phyloP scores from a whole-genome alignment of 1,140 invertebrate genomes.

The Drosophila nannoptera region DNA sequence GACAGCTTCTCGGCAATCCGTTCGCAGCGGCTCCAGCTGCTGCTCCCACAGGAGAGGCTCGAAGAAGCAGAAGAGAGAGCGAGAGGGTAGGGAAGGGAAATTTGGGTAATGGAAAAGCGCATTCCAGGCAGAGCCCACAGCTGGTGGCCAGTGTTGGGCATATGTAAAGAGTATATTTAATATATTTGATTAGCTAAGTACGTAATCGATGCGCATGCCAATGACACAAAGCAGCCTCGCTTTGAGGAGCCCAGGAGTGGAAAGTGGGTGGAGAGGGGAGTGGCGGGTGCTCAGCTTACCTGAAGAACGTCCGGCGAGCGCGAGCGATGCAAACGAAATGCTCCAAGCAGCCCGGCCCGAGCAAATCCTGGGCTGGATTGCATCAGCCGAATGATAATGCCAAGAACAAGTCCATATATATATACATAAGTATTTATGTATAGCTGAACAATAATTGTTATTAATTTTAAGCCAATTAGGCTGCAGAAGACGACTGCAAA shows the following conservation, averaged over 20 bases:
- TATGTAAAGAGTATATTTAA: background rate
- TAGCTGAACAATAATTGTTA: slow-evolving; percentile 66
- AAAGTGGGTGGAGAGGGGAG: no score
- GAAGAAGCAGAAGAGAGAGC: no score
- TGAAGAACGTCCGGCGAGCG: no score
- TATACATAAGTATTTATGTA: slow-evolving; percentile 38
- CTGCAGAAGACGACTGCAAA: slow-evolving; percentile 30
- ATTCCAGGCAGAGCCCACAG: no score
- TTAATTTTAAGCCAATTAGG: slow-evolving; percentile 72
- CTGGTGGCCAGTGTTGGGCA: background rate
- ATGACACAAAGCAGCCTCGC: background rate
- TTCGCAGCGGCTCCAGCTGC: background rate
- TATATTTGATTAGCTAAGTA: no score
- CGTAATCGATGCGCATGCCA: background rate
- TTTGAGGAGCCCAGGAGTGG: background rate
- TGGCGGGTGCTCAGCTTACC: no score
- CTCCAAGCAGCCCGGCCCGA: no score
- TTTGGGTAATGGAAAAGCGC: no score
- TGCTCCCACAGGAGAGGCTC: slow-evolving; percentile 1
- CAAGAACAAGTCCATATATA: no score
- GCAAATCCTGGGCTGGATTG: background rate
- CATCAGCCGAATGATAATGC: slow-evolving; percentile 48
- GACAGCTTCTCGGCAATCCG: slow-evolving; percentile 7
- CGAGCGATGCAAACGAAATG: no score
- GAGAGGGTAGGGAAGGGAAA: no score